A percentile compares a stretch with the other conserved stretches of the same genome.
These are phyloP conservation scores for Enteromius fasciolatus DNA, from an alignment of 2,797 vertebrate genomes.

Conservation along the genomic window DNA sequence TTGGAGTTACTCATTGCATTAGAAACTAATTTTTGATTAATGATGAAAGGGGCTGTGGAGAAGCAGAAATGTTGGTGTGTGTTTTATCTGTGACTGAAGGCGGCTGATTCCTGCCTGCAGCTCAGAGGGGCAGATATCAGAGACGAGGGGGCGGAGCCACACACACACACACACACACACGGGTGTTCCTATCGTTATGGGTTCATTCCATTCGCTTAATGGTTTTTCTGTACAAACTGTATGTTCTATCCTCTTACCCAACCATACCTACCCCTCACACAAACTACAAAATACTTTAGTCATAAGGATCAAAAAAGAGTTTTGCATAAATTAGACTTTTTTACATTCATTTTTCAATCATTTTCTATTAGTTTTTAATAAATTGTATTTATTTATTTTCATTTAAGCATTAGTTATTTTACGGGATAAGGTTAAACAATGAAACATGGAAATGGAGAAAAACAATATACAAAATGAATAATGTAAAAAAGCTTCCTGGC, in stretches of 20 bases:
- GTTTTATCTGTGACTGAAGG: conserved; percentile 93
- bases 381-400: background rate
- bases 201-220: background rate
- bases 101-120: conserved; percentile 66
- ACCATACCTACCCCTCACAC: background rate
- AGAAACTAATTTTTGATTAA: conserved; percentile 99
- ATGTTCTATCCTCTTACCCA: background rate
- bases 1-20: conserved; percentile 99
- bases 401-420: no score
- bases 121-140: conserved; percentile 68
- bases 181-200: background rate
- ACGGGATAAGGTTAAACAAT: background rate
- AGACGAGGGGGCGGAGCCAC: conserved; percentile 26
- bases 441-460: background rate
- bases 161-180: conserved; percentile 41
- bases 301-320: background rate
- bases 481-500: background rate
- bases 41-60: conserved; percentile 99
- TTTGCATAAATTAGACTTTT: background rate
- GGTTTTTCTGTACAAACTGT: background rate
- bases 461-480: no score
- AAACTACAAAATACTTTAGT: background rate
- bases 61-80: conserved; percentile 99
- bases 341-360: no score
- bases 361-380: background rate